phyloP scores from a whole-genome alignment of 1,140 invertebrate genomes.

The Drosophila lini region DNA sequence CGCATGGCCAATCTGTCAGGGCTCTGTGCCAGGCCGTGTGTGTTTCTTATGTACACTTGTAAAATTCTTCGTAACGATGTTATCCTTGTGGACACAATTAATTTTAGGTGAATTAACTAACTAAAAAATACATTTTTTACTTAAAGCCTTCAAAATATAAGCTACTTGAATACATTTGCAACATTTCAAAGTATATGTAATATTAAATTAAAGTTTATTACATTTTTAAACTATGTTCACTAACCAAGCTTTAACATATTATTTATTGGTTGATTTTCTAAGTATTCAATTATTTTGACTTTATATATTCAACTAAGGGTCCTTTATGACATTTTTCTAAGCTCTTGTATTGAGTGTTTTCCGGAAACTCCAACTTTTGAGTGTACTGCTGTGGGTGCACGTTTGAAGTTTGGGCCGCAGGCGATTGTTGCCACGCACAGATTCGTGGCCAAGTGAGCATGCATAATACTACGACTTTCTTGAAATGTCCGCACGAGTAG shows the following conservation, averaged over 20 bases:
- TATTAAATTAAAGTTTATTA: neutral
- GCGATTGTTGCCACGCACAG: conserved; percentile 63
- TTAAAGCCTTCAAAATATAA: neutral
- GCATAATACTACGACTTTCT: conserved; percentile 42
- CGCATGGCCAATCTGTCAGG: conserved; percentile 55
- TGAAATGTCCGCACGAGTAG: conserved; percentile 51
- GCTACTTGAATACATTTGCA: neutral
- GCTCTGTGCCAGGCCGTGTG: conserved; percentile 22
- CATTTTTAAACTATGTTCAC: no score
- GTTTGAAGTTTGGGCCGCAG: conserved; percentile 29
- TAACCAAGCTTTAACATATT: neutral
- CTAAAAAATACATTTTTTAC: neutral
- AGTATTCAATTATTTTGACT: neutral
- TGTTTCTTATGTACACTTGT: conserved; percentile 12
- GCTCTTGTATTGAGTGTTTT: neutral
- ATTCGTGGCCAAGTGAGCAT: conserved; percentile 71
- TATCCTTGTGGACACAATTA: neutral
- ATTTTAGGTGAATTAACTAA: neutral
- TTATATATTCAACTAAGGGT: neutral
- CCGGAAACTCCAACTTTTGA: conserved; percentile 4
- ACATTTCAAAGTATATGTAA: neutral
- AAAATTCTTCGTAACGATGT: neutral
- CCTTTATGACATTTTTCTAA: no score
- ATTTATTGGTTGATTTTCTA: neutral
- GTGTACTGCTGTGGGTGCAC: neutral